These are phyloP conservation scores for Volucella inanis DNA, from an alignment of 2,888 invertebrate genomes.

Conservation along the genomic window DNA sequence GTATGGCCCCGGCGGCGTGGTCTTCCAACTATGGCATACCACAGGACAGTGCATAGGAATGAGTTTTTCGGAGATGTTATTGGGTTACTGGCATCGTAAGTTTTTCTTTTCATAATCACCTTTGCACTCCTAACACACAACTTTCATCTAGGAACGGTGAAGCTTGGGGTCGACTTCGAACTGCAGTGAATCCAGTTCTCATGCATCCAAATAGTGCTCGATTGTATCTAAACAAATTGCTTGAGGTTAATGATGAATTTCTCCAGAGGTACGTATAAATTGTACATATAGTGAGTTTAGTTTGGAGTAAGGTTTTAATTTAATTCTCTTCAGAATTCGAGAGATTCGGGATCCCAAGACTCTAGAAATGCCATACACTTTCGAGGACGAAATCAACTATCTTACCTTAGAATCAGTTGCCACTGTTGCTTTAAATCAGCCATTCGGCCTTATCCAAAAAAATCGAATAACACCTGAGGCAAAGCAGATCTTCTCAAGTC, in stretches of 20 bases:
- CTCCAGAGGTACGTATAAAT: conserved; percentile 59
- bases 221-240: conserved; percentile 83
- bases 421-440: conserved; percentile 81
- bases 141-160: conserved; percentile 84
- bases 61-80: conserved; percentile 73
- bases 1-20: conserved; percentile 83
- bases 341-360: conserved; percentile 76
- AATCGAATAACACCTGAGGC: conserved; percentile 43
- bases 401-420: conserved; percentile 85
- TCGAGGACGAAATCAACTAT: conserved; percentile 84
- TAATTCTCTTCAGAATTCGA: conserved; percentile 80
- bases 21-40: conserved; percentile 82
- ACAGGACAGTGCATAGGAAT: conserved; percentile 77
- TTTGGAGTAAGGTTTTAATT: too few relatives aligned
- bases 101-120: background rate
- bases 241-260: conserved; percentile 81
- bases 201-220: conserved; percentile 85
- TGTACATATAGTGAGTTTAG: too few relatives aligned
- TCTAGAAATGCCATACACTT: conserved; percentile 82
- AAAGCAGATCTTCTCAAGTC: conserved; percentile 33
- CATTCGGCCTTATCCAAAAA: conserved; percentile 78
- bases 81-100: conserved; percentile 76
- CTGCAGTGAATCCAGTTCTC: conserved; percentile 86
- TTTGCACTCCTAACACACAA: too few relatives aligned
- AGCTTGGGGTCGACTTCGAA: conserved; percentile 86